Evolutionary conservation across 2,113 vertebrate genomes (phyloP).

Genomic region (Microcebus ravelobensis): DNA sequence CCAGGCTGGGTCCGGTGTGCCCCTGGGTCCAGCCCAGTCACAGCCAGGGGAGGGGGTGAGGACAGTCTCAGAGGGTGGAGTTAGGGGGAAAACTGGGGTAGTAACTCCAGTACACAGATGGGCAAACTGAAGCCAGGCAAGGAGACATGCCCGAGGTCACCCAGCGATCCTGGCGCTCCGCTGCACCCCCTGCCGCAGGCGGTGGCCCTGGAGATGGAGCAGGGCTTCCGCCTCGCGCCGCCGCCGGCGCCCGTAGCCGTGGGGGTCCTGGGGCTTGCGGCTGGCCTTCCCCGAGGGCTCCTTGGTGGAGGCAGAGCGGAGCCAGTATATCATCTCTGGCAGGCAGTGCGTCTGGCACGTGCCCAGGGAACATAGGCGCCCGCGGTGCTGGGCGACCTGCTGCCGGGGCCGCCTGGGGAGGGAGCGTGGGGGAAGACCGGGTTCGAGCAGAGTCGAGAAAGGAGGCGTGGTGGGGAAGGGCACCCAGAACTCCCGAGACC

Average conservation of each 20-base stretch:
- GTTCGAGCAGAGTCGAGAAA: neutral
- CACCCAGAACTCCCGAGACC: neutral
- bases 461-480: too few relatives aligned
- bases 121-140: neutral
- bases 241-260: constrained; percentile 45
- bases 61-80: neutral
- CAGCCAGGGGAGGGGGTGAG: rapidly evolving
- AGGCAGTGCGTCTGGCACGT: constrained; percentile 59
- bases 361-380: constrained; percentile 49
- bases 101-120: neutral
- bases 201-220: neutral
- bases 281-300: constrained; percentile 27
- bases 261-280: constrained; percentile 23
- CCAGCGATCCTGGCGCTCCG: neutral
- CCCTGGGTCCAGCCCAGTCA: neutral
- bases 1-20: neutral
- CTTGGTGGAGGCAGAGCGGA: constrained; percentile 1
- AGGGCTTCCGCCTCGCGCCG: neutral
- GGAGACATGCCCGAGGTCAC: neutral
- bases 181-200: neutral
- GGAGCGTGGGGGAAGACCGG: neutral
- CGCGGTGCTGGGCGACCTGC: neutral
- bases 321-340: constrained; percentile 22
- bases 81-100: neutral
- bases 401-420: neutral